Evolutionary conservation across 2,113 vertebrate species (phyloP).

Genomic region (Dipodomys merriami): DNA sequence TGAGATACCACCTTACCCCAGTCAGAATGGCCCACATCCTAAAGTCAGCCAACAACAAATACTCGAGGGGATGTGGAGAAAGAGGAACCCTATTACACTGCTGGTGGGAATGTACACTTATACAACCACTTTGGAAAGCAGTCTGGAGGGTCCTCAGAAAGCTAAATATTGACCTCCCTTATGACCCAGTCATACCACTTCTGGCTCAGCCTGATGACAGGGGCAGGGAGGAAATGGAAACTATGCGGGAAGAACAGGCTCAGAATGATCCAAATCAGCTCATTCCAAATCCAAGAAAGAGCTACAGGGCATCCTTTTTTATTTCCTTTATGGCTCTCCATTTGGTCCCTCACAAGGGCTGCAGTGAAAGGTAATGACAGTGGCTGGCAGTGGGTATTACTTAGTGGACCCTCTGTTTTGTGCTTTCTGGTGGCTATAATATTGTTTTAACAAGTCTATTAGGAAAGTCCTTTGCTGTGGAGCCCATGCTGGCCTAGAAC

Average conservation of each 20-base stretch:
- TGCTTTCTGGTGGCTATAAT: background rate
- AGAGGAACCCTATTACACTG: too few species aligned
- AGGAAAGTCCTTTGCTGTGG: background rate
- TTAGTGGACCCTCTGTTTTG: background rate
- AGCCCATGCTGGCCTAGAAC: too few species aligned
- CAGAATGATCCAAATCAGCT: background rate
- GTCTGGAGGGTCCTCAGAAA: too few species aligned
- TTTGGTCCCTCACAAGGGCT: background rate
- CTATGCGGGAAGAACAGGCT: background rate
- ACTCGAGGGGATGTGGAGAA: too few species aligned
- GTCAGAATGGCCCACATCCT: too few species aligned
- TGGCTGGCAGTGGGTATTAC: too few species aligned
- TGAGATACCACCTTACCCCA: too few species aligned
- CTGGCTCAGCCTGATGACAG: rapidly evolving
- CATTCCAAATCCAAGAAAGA: background rate
- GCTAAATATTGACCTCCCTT: too few species aligned
- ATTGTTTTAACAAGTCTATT: background rate
- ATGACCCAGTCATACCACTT: too few species aligned
- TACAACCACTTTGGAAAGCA: too few species aligned
- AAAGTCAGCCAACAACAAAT: too few species aligned
- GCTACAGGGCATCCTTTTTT: background rate
- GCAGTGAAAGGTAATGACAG: background rate
- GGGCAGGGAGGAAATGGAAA: background rate
- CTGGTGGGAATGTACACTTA: too few species aligned
- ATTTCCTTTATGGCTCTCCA: background rate